Base-by-base conservation (phyloP, 2,888 invertebrate species). In the Tuberolachnus salignus region DNA sequence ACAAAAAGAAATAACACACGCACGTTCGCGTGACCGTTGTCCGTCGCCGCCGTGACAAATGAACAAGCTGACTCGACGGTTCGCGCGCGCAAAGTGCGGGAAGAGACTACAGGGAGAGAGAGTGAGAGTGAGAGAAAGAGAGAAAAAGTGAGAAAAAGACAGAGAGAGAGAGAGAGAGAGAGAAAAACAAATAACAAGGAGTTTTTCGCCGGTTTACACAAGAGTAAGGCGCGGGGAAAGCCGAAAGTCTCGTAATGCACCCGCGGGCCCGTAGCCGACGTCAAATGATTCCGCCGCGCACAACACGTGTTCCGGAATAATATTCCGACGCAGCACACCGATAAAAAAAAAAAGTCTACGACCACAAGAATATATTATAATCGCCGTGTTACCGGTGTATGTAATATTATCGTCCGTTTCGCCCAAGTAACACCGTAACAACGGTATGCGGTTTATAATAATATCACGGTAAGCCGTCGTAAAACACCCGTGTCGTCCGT, bases 21-120 rank as follows among this genome's bases (percentile, higher is more conserved):
- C 75, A 57, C 67, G 21, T 75, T 75, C 57, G 66, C 75, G 66
- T 75, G 75, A 57, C 42, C 57, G 34, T 57, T 55, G n/a, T n/a
- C n/a, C n/a, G n/a, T n/a, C n/a, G n/a, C 23, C 66, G 57, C 46
- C 16, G 66, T 75, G 75, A 75, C 75, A 75, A 67, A 75, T 67
- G 75, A 75, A 75, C 75, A 75, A 57, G 57, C 75, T 57, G 75
- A 75, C 67, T 74, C 44, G 23, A 3, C 44, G 46, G 57, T 67
- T 59, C 21, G 75, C 34, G 34, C 6, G 6, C 6, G 34, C 6
- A 34, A 34, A 34, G 34, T 34, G 34, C 34, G 34, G 34, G 6
- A 34, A 34, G 34, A n/a, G 34, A 4, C 34, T 34, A 6, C 34
- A n/a, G 34, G 3, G 34, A 3, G 34, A 4, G 42, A 55, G 44